A percentile compares a stretch with the other conserved stretches of the same genome.
These are phyloP conservation scores for Brachionus koreanus DNA, from an alignment of 1,140 invertebrate genomes.

Conservation along the genomic window DNA sequence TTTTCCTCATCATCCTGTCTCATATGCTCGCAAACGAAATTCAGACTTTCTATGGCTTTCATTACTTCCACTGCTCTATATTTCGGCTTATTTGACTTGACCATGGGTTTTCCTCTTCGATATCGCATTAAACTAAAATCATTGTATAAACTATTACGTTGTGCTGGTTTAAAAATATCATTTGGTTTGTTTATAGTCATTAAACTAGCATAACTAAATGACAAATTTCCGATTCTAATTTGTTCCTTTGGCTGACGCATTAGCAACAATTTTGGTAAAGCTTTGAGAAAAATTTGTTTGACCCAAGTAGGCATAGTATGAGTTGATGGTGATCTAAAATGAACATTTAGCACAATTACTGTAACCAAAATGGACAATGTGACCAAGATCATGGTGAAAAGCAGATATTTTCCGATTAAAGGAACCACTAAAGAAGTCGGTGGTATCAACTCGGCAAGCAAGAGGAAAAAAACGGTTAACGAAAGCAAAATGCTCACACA, in stretches of 20 bases:
- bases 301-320: slow-evolving; percentile 72
- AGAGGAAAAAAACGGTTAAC: slow-evolving; percentile 94
- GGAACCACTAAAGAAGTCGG: slow-evolving; percentile 72
- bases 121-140: not conserved
- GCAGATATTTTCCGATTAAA: slow-evolving; percentile 88
- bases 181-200: not conserved
- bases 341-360: slow-evolving; percentile 98
- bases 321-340: slow-evolving; percentile 85
- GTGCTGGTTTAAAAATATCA: not conserved
- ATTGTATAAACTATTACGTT: slow-evolving; percentile 8
- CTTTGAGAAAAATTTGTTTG: slow-evolving; percentile 81
- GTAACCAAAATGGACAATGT: slow-evolving; percentile 97
- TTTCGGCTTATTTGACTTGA: not conserved
- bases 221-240: slow-evolving; percentile 10
- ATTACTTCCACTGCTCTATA: slow-evolving; percentile 16
- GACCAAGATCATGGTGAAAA: slow-evolving; percentile 99
- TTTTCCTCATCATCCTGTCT: slow-evolving; percentile 77
- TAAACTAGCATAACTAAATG: slow-evolving; percentile 11
- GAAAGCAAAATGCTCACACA: slow-evolving; percentile 98
- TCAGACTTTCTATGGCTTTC: slow-evolving; percentile 67
- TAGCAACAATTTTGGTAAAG: slow-evolving; percentile 69
- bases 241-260: slow-evolving; percentile 48
- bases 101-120: not conserved
- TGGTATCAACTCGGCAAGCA: slow-evolving; percentile 97
- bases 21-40: slow-evolving; percentile 94